These are phyloP conservation scores for Microctonus hyperodae DNA, from an alignment of 2,888 invertebrate genomes.

Conservation along the genomic window DNA sequence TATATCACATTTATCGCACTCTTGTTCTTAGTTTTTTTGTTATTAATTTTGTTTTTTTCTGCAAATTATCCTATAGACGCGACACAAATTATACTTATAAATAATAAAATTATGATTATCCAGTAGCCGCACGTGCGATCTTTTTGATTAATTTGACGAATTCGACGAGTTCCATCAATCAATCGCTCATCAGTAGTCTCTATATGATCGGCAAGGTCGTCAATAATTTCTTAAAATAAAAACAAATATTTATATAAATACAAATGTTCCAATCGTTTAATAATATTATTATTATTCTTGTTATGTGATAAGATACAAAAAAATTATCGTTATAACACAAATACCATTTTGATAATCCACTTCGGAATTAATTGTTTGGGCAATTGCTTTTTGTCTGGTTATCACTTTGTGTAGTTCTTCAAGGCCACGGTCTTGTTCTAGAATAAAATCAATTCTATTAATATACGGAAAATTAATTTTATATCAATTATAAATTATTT, in stretches of 20 bases:
- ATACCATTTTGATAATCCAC: slow-evolving; percentile 81
- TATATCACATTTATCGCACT: neutral
- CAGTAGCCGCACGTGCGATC: slow-evolving; percentile 80
- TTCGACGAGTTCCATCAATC: slow-evolving; percentile 71
- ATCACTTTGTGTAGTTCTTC: slow-evolving; percentile 78
- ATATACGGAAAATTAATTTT: neutral
- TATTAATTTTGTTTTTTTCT: neutral
- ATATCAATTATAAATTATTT: neutral
- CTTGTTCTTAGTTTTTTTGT: neutral
- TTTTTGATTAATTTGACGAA: slow-evolving; percentile 71
- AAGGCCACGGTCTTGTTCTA: slow-evolving; percentile 79
- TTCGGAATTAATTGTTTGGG: slow-evolving; percentile 76
- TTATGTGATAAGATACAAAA: neutral
- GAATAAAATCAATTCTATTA: neutral
- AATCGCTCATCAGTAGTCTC: slow-evolving; percentile 76
- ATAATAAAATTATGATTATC: slow-evolving; percentile 74
- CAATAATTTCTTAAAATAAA: slow-evolving; percentile 71
- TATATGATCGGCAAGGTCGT: slow-evolving; percentile 77
- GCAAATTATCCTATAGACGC: slow-evolving; percentile 57
- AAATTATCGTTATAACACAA: slow-evolving; percentile 4
- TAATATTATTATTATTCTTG: no score
- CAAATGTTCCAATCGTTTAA: no score
- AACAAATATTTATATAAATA: no score
- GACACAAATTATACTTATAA: slow-evolving; percentile 73
- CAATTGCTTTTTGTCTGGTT: slow-evolving; percentile 78